These are phyloP conservation scores for Geotrupes spiniger DNA, from an alignment of 2,888 invertebrate genomes.

Conservation along the genomic window DNA sequence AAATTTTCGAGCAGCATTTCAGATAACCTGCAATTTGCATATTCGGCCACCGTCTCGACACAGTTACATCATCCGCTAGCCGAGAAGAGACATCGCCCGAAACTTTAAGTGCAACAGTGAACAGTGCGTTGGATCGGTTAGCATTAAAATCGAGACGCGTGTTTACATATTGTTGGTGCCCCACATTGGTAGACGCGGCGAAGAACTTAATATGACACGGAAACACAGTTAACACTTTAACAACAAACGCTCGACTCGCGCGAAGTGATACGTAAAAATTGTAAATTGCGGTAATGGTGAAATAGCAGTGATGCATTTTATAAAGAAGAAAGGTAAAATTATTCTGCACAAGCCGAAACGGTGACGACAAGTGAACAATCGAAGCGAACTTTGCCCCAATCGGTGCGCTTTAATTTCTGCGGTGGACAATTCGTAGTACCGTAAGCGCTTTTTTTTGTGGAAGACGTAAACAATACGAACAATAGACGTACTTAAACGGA, in stretches of 20 bases:
- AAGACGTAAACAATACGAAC: constrained; percentile 26
- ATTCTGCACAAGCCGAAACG: constrained; percentile 36
- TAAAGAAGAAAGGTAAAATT: constrained; percentile 31
- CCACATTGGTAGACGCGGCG: constrained; percentile 19
- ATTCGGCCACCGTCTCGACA: background rate
- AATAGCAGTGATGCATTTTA: constrained; percentile 35
- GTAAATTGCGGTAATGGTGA: constrained; percentile 4
- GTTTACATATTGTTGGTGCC: constrained; percentile 10
- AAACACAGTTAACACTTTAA: constrained; percentile 42
- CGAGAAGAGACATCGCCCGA: too few species aligned
- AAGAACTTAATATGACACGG: constrained; percentile 36
- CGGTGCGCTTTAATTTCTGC: too few species aligned
- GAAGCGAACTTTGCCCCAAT: too few species aligned
- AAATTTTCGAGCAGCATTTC: constrained; percentile 3
- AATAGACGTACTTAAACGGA: constrained; percentile 37
- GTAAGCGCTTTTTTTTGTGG: constrained; percentile 18
- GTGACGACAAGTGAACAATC: constrained; percentile 24
- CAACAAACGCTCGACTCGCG: constrained; percentile 1
- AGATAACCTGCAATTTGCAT: background rate
- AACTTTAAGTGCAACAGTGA: background rate
- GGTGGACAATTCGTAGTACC: too few species aligned
- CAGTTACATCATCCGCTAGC: too few species aligned
- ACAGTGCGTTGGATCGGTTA: background rate
- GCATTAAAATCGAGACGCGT: background rate
- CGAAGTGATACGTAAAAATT: background rate